Base-by-base conservation (phyloP, 2,113 vertebrate species). In the Accipiter cooperii region DNA sequence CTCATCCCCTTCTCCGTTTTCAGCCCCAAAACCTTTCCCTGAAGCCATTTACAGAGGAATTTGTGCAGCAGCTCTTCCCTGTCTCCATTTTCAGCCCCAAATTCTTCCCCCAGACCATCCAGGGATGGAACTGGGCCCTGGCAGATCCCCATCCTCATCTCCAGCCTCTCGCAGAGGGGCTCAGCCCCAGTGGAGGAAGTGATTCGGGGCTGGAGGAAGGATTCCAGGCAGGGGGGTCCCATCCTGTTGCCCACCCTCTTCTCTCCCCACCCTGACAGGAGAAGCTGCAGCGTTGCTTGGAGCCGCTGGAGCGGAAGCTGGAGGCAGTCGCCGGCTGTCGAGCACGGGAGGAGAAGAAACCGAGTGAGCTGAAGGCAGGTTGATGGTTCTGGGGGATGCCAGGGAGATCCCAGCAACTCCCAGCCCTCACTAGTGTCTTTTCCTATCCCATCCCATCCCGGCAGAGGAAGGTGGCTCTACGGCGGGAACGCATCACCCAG, bases 401-500 rank as follows among this genome's bases (percentile, higher is more conserved):
- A 24, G 36, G 31, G 19, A 13, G 44, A 29, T 51, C 19, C 33
- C 20, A 6, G 13, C 12, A 17, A 6, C 6, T n/a, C 20, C 36
- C 10, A 1, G 10, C 2, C 34, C 60, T 49, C 34, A 46, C 33
- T 8, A 7, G 15, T 14, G 6, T 16, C 55, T 16, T 33, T 80
- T 49, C 57, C 64, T 38, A 5, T 11, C 66, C 64, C 38, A 5
- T 15, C 66, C 66, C 21, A 51, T 25, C 85, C 66, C 33, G 74
- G 44, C 94, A 99, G 99, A 98, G 98, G 65, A 98, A 99, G 86
- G 99, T 99, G 2, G 98, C 98, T 10, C 98, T 98, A 88, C 98
- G 99, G 58, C 98, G 99, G 84, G 98, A 99, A 71, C 98, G 99
- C 60, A 99, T 99, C 24, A 96, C 98, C 64, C 98, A 98, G 65